Evolutionary conservation across 1,140 invertebrate species (phyloP).

Genomic region (Megathymus violae): DNA sequence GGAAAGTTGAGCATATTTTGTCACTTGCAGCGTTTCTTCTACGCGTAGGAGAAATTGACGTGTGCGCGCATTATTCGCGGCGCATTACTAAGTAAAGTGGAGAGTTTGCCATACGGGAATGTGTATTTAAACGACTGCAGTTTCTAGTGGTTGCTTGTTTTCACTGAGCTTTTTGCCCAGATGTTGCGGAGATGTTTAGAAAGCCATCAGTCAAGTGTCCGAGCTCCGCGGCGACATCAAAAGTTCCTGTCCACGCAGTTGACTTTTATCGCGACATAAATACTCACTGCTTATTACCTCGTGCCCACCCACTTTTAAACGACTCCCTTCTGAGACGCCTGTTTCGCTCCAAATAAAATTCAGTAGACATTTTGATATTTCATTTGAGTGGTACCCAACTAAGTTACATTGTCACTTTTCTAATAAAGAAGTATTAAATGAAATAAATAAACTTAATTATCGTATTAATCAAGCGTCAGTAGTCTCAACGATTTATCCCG

Average conservation of each 20-base stretch:
- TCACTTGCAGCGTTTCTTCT: constrained; percentile 17
- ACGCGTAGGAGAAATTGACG: constrained; percentile 37
- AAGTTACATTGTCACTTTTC: too few relatives aligned
- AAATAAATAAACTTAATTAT: too few relatives aligned
- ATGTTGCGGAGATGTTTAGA: constrained; percentile 71
- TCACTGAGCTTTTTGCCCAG: constrained; percentile 71
- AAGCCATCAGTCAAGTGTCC: constrained; percentile 75
- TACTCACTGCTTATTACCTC: constrained; percentile 19
- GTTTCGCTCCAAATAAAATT: constrained; percentile 17
- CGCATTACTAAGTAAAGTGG: constrained; percentile 49
- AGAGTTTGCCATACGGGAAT: constrained; percentile 52
- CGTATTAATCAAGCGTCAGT: too few relatives aligned
- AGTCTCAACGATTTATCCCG: too few relatives aligned
- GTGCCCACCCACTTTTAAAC: constrained; percentile 27
- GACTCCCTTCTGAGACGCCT: constrained; percentile 5
- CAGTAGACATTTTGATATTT: constrained; percentile 13
- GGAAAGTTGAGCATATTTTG: constrained; percentile 34
- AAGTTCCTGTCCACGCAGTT: constrained; percentile 41
- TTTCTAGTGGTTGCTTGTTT: constrained; percentile 73
- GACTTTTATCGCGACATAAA: constrained; percentile 49
- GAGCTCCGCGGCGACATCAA: constrained; percentile 58
- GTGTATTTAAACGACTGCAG: constrained; percentile 66
- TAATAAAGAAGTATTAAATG: too few relatives aligned
- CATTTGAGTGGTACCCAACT: background rate
- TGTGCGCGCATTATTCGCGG: constrained; percentile 28